Conservation (phyloP, 2,797 vertebrate species). For the Paguma larvata region DNA sequence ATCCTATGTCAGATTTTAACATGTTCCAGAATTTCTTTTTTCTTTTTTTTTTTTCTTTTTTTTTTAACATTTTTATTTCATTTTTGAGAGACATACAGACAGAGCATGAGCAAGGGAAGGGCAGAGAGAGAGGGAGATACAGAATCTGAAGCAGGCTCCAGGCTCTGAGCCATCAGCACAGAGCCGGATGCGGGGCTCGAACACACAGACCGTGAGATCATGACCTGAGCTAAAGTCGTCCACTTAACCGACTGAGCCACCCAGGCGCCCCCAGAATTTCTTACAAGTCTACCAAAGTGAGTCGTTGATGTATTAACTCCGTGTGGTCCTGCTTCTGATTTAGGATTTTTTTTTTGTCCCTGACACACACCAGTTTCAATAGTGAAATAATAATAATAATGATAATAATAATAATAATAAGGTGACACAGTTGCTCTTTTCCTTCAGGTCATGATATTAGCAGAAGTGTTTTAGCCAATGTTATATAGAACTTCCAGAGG, state of each 20-base stretch:
- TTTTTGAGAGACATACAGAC: too few relatives aligned
- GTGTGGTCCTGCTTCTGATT: constrained; percentile 52
- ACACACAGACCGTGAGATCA: too few relatives aligned
- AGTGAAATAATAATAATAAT: constrained; percentile 31
- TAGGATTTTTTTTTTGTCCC: constrained; percentile 51
- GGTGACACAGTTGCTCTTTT: constrained; percentile 47
- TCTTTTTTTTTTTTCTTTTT: too few relatives aligned
- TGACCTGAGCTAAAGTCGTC: too few relatives aligned
- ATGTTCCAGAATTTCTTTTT: constrained; percentile 76
- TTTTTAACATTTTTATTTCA: too few relatives aligned
- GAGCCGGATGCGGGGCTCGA: too few relatives aligned
- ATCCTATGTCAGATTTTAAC: constrained; percentile 72
- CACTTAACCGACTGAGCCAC: too few relatives aligned
- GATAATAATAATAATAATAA: neutral
- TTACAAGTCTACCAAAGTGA: constrained; percentile 5
- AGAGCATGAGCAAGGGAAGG: too few relatives aligned
- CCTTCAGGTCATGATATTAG: constrained; percentile 65
- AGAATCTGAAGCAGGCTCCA: too few relatives aligned
- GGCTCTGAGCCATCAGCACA: too few relatives aligned
- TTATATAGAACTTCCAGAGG: neutral
- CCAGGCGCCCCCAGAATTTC: constrained; percentile 76
- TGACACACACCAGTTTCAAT: constrained; percentile 51
- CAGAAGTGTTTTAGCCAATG: constrained; percentile 31
- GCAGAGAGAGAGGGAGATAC: too few relatives aligned
- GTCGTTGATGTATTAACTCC: constrained; percentile 71